Evolutionary conservation across 30 jellyfish, hydroid and myxozoan genomes (phyloP), one percentile per base, ranked within the genome.

Genomic region (Turritopsis dohrnii): DNA sequence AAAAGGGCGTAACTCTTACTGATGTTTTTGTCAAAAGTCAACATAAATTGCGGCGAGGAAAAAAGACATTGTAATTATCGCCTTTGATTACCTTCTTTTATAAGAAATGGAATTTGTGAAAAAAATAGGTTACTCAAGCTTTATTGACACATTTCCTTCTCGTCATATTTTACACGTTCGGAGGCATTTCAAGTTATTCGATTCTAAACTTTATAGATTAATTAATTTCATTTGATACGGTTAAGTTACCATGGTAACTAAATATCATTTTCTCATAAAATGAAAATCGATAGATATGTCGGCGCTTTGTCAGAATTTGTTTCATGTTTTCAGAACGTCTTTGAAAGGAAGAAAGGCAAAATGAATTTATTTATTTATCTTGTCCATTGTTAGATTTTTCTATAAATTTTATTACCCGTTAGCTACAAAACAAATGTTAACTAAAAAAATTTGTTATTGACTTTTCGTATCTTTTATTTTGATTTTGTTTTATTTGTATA

Each of bases 271-370:
- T 69, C 77, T 27, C 77, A 69, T 23, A 69, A 27, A 9, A n/a
- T 69, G 28, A 27, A 69, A 69, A 23, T 69, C 77, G 77, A 69
- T 69, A 69, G 19, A 69, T 7, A 69, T 69, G 77, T 69, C 77
- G 77, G 77, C 22, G 19, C 28, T 69, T 69, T 27, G 28, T 41
- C 30, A n/a, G 31, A 69, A 23, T 7, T 69, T 69, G 77, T 69
- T 69, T 69, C 60, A 41, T 69, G 77, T 69, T 69, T 69, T 69
- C 28, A 69, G 77, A 23, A 69, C 9, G 9, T 69, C 77, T 23
- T 69, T 69, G 77, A 69, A 69, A 69, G 28, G 30, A 69, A 69
- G 77, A 69, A 69, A 69, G 19, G 30, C 30, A 69, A 19, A n/a
- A 69, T 69, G 30, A 41, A 41, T 41, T 5, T 41, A 41, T 41